These are phyloP conservation scores for Rhingia campestris DNA, from an alignment of 2,888 invertebrate genomes.

Conservation along the genomic window DNA sequence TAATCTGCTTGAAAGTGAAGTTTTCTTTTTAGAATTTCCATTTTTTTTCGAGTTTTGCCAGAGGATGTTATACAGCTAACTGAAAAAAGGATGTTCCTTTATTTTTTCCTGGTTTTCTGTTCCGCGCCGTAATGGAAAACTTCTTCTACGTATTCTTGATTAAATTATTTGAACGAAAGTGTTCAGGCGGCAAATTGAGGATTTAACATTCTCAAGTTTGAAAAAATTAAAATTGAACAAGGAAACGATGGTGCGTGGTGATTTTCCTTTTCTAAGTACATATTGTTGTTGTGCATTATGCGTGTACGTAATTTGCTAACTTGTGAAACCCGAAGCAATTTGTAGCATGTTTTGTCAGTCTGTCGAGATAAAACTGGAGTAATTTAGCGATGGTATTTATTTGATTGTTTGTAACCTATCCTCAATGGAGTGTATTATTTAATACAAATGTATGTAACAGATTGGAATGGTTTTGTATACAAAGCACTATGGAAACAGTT, in stretches of 20 bases:
- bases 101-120: slow-evolving; percentile 28
- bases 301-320: slow-evolving; percentile 40
- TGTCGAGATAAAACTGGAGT: neutral
- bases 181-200: slow-evolving; percentile 70
- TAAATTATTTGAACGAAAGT: slow-evolving; percentile 65
- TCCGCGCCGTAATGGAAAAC: slow-evolving; percentile 37
- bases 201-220: slow-evolving; percentile 51
- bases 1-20: slow-evolving; percentile 62
- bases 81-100: slow-evolving; percentile 48
- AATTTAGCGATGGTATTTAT: slow-evolving; percentile 23
- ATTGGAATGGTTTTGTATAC: too few relatives aligned
- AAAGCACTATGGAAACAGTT: too few relatives aligned
- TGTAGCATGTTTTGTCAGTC: slow-evolving; percentile 35
- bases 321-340: slow-evolving; percentile 52
- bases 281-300: slow-evolving; percentile 26
- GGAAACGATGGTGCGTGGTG: slow-evolving; percentile 40
- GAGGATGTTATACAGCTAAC: slow-evolving; percentile 31
- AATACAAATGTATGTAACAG: too few relatives aligned
- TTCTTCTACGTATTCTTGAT: slow-evolving; percentile 54
- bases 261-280: slow-evolving; percentile 35
- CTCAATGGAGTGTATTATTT: slow-evolving; percentile 10
- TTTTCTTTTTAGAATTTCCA: slow-evolving; percentile 50
- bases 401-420: slow-evolving; percentile 1
- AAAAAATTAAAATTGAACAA: slow-evolving; percentile 43
- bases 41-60: slow-evolving; percentile 19